These are phyloP conservation scores for Tyria jacobaeae DNA, from an alignment of 2,888 invertebrate species.

Conservation along the genomic window DNA sequence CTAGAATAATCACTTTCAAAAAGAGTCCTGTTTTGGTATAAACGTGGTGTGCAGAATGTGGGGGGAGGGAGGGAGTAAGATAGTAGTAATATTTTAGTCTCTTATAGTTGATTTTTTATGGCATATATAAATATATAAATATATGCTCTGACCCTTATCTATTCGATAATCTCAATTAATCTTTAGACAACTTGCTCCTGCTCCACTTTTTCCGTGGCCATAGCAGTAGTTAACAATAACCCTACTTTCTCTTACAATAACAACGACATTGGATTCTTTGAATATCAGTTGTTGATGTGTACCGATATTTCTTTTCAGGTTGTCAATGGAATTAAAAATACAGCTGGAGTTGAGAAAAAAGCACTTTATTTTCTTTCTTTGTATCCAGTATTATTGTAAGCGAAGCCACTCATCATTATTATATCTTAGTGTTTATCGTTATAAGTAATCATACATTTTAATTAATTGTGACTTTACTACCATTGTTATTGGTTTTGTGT, in stretches of 20 bases:
- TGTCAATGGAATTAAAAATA: conserved; percentile 16
- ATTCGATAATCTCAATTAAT: too few relatives aligned
- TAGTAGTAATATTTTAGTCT: too few relatives aligned
- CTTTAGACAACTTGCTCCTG: too few relatives aligned
- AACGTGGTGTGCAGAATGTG: too few relatives aligned
- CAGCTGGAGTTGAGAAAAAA: conserved; percentile 27
- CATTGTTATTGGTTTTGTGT: conserved; percentile 47
- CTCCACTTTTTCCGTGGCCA: too few relatives aligned
- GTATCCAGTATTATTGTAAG: conserved; percentile 62
- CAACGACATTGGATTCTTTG: background rate
- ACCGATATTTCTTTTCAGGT: conserved; percentile 20
- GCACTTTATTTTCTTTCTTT: conserved; percentile 54
- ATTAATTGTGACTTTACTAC: conserved; percentile 61
- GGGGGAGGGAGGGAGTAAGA: too few relatives aligned
- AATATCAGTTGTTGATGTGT: background rate
- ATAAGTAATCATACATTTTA: conserved; percentile 58
- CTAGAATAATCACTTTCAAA: too few relatives aligned
- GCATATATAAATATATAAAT: too few relatives aligned
- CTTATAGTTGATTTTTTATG: too few relatives aligned
- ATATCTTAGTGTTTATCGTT: conserved; percentile 52
- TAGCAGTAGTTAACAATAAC: too few relatives aligned
- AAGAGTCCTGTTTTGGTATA: too few relatives aligned
- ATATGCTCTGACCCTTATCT: too few relatives aligned
- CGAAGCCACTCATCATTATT: conserved; percentile 53
- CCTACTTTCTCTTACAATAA: background rate